Evolutionary conservation across 2,113 vertebrate species (phyloP).

Genomic region (Cebus imitator): DNA sequence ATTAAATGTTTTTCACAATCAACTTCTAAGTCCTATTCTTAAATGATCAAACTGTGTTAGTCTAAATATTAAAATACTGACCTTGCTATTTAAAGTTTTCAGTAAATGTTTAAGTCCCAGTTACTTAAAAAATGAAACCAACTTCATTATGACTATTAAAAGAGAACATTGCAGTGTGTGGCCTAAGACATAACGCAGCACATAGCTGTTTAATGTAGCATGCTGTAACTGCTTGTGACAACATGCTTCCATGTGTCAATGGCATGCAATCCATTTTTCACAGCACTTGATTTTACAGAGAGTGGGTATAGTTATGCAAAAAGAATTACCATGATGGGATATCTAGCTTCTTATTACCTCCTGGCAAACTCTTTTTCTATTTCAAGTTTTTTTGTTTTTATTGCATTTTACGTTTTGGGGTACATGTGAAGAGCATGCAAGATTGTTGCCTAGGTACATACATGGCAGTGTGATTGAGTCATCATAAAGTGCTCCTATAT

Average conservation of each 20-base stretch:
- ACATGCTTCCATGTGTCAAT: not conserved
- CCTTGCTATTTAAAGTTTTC: not conserved
- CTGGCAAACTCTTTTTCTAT: constrained; percentile 16
- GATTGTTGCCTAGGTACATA: too few species aligned
- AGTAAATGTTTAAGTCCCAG: not conserved
- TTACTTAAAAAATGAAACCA: not conserved
- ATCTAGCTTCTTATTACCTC: not conserved
- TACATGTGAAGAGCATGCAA: too few species aligned
- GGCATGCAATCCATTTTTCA: not conserved
- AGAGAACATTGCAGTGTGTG: not conserved
- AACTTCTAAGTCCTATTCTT: constrained; percentile 9
- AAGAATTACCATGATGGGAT: not conserved
- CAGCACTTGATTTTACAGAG: constrained; percentile 37
- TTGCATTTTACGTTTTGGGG: too few species aligned
- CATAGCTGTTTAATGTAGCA: not conserved
- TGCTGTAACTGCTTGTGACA: constrained; percentile 3
- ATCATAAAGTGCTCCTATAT: not conserved
- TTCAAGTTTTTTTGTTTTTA: not conserved
- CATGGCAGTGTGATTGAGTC: not conserved
- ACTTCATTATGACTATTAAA: constrained; percentile 12
- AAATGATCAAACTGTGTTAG: not conserved
- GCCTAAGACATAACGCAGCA: not conserved
- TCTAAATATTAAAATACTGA: constrained; percentile 10
- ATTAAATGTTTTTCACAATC: constrained; percentile 2
- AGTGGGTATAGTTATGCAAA: not conserved